Conservation (phyloP, 2,797 vertebrate species). For the Sorex maritimensis region DNA sequence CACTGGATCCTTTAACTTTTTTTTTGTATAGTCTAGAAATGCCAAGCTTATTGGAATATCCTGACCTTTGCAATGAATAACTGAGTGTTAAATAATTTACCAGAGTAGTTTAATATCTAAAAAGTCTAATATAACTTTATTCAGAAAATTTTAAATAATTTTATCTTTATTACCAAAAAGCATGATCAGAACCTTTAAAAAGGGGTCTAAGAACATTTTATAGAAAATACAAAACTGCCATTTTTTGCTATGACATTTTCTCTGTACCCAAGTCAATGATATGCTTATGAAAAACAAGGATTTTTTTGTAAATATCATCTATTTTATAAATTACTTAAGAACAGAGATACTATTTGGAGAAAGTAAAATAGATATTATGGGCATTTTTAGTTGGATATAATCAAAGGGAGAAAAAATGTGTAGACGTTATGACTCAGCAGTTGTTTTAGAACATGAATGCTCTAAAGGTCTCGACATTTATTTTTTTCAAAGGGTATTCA, state of each 20-base stretch:
- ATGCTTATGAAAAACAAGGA: neutral
- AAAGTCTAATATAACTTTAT: slow-evolving; percentile 17
- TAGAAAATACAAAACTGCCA: slow-evolving; percentile 12
- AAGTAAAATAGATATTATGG: neutral
- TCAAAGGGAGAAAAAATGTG: slow-evolving; percentile 50
- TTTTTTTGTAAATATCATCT: slow-evolving; percentile 60
- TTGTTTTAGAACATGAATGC: neutral
- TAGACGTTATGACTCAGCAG: slow-evolving; percentile 59
- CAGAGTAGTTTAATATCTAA: slow-evolving; percentile 12
- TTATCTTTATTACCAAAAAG: slow-evolving; percentile 64
- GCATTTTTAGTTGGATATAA: slow-evolving; percentile 58
- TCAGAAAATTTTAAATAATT: neutral
- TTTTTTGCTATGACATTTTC: slow-evolving; percentile 52
- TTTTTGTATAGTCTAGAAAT: slow-evolving; percentile 50
- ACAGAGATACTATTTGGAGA: no score
- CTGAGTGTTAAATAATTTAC: slow-evolving; percentile 73
- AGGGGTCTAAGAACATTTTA: neutral
- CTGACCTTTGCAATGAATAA: slow-evolving; percentile 75
- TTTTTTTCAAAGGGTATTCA: slow-evolving; percentile 73
- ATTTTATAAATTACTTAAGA: slow-evolving; percentile 63
- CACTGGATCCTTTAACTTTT: slow-evolving; percentile 1
- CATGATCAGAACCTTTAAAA: neutral
- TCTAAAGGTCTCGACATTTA: slow-evolving; percentile 77
- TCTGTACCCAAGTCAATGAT: neutral
- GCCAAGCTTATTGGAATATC: slow-evolving; percentile 43